Percentiles rank a stretch among this genome's conserved stretches.
Evolutionary conservation across 2,888 invertebrate species (phyloP).

Genomic region (Phyto melanocephala): DNA sequence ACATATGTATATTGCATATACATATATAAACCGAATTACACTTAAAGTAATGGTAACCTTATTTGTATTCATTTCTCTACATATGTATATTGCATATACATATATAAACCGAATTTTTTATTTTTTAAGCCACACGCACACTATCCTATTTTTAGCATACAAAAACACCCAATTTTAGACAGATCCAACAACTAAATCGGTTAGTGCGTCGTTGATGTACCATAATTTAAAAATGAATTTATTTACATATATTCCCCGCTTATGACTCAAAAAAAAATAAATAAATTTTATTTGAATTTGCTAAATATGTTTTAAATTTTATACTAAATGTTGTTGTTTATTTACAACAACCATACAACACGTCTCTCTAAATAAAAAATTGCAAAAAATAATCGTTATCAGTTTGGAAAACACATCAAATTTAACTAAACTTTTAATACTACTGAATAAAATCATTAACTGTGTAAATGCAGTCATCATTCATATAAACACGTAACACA

Average conservation of each 20-base stretch:
- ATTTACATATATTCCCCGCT: not conserved
- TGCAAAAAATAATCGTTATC: not conserved
- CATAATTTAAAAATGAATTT: not conserved
- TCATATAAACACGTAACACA: not conserved
- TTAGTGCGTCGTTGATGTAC: too few species aligned
- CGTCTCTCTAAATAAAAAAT: constrained; percentile 3
- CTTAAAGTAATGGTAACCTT: too few species aligned
- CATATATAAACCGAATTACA: too few species aligned
- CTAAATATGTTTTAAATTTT: constrained; percentile 1
- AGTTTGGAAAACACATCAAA: not conserved
- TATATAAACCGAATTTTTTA: too few species aligned
- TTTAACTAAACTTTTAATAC: not conserved
- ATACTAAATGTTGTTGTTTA: not conserved
- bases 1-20: too few species aligned
- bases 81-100: too few species aligned
- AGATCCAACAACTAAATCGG: too few species aligned
- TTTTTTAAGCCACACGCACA: too few species aligned
- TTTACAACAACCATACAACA: constrained; percentile 5
- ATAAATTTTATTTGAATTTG: not conserved
- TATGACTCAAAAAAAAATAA: not conserved
- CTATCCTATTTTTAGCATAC: too few species aligned
- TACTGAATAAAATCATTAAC: not conserved
- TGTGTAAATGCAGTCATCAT: not conserved
- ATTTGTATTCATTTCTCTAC: too few species aligned
- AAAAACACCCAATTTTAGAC: too few species aligned